phyloP scores from a whole-genome alignment of 2,113 vertebrate genomes.

The Alligator sinensis region DNA sequence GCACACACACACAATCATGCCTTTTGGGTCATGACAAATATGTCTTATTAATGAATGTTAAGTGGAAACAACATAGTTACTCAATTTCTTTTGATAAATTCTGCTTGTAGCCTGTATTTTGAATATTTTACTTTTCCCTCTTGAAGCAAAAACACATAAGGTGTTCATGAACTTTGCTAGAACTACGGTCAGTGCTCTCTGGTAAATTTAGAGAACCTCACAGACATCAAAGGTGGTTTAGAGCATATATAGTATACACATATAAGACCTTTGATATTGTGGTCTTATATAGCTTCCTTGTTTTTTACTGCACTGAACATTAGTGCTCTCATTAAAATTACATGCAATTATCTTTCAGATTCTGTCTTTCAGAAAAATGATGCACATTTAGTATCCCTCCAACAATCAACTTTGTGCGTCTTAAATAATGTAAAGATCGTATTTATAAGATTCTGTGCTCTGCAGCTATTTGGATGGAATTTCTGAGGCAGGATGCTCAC shows the following conservation, averaged over 20 bases:
- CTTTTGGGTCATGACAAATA: no score
- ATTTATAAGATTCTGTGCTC: conserved; percentile 23
- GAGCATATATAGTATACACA: not conserved
- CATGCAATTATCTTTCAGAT: not conserved
- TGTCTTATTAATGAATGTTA: not conserved
- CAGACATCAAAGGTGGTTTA: not conserved
- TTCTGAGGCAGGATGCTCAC: conserved; percentile 34
- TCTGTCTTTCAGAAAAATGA: conserved; percentile 30
- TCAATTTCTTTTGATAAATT: not conserved
- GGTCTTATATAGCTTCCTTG: not conserved
- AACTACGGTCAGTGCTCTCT: fast-evolving
- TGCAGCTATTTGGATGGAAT: conserved; percentile 32
- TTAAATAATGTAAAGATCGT: conserved; percentile 30
- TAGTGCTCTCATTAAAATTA: not conserved
- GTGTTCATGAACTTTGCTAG: not conserved
- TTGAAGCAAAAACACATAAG: not conserved
- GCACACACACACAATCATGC: no score
- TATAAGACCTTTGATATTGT: not conserved
- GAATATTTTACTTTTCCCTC: not conserved
- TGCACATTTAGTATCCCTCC: not conserved
- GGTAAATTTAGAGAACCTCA: not conserved
- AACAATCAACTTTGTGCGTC: not conserved
- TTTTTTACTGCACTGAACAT: not conserved
- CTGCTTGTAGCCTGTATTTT: not conserved
- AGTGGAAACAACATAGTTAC: not conserved